Evolutionary conservation across 2,888 invertebrate genomes (phyloP).

Genomic region (Auanema freiburgensis): DNA sequence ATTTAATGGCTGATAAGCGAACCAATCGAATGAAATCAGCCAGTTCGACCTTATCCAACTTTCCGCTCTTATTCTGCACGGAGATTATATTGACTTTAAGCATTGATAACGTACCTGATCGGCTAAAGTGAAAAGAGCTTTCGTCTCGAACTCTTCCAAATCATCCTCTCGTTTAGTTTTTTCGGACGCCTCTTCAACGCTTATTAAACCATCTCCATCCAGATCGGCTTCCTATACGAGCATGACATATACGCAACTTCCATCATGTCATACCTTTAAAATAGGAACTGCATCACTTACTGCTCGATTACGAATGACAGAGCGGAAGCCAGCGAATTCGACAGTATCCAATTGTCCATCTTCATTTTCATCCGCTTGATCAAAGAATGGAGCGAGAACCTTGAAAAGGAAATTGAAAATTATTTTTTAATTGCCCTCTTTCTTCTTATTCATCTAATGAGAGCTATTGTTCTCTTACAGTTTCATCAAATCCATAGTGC

Average conservation of each 20-base stretch:
- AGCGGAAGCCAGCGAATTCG: conserved; percentile 62
- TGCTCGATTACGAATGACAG: conserved; percentile 43
- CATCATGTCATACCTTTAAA: conserved; percentile 29
- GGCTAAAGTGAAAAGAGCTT: conserved; percentile 58
- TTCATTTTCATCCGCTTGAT: conserved; percentile 62
- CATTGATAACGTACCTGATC: conserved; percentile 57
- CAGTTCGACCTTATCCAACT: conserved; percentile 59
- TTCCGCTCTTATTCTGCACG: conserved; percentile 56
- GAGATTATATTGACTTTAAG: too few relatives aligned
- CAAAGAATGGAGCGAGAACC: conserved; percentile 58
- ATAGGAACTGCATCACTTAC: conserved; percentile 44
- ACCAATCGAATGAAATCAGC: conserved; percentile 62
- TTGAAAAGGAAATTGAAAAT: conserved; percentile 1
- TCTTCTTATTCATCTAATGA: background rate
- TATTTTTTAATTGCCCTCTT: conserved; percentile 2
- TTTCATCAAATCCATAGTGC: conserved; percentile 52
- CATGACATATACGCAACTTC: conserved; percentile 1
- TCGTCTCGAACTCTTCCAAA: conserved; percentile 55
- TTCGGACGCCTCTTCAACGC: conserved; percentile 51
- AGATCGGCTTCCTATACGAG: conserved; percentile 33
- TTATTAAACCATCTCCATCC: conserved; percentile 50
- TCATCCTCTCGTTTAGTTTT: conserved; percentile 58
- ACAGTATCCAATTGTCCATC: conserved; percentile 60
- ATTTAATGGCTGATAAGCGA: conserved; percentile 60
- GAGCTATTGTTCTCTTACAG: conserved; percentile 9